Evolutionary conservation across 2,888 invertebrate species (phyloP).

Genomic region (Caenorhabditis plicata): DNA sequence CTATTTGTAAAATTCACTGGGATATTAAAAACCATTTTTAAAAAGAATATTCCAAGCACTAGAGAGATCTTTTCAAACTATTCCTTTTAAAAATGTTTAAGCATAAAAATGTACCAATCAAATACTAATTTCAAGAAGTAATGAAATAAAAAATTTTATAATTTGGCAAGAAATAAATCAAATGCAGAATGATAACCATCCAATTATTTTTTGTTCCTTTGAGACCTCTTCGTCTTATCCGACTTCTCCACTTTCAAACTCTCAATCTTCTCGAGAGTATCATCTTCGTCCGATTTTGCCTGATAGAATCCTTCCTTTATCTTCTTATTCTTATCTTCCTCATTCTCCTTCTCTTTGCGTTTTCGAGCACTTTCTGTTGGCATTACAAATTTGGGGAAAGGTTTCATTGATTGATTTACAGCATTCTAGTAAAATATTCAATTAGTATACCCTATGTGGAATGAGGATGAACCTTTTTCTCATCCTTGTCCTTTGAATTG

Average conservation of each 20-base stretch:
- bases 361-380: conserved; percentile 30
- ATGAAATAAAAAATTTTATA: too few species aligned
- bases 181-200: too few species aligned
- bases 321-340: conserved; percentile 32
- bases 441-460: too few species aligned
- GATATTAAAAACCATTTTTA: too few species aligned
- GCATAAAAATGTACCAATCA: conserved; percentile 20
- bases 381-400: conserved; percentile 5
- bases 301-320: conserved; percentile 42
- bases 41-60: too few species aligned
- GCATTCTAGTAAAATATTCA: background rate
- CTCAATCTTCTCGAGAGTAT: conserved; percentile 32
- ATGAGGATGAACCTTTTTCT: conserved; percentile 3
- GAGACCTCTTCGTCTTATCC: conserved; percentile 22
- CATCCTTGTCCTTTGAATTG: background rate
- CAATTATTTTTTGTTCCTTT: conserved; percentile 16
- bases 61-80: too few species aligned
- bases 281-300: conserved; percentile 39
- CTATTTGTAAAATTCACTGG: too few species aligned
- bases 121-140: conserved; percentile 2
- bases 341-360: conserved; percentile 17
- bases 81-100: conserved; percentile 7
- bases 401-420: background rate
- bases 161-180: too few species aligned
- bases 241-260: conserved; percentile 31